phyloP scores from a whole-genome alignment of 2,113 vertebrate genomes.

The Crotalus helleri region DNA sequence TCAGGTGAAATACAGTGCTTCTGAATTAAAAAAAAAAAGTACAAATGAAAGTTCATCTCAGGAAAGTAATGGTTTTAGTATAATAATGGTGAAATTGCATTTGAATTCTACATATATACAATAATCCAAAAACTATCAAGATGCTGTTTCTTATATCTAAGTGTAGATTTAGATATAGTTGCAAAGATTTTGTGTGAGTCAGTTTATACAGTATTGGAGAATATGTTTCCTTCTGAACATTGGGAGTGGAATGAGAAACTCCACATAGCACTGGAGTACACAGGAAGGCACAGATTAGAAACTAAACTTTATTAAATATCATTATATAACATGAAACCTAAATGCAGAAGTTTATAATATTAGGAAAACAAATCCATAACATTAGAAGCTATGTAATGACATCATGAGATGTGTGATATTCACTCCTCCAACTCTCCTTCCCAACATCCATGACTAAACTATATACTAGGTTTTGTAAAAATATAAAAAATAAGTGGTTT shows the following conservation, averaged over 20 bases:
- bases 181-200: no score
- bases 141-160: no score
- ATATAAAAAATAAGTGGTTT: not conserved
- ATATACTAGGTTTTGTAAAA: not conserved
- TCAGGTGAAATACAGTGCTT: not conserved
- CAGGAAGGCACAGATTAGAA: not conserved
- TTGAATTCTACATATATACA: not conserved
- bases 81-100: not conserved
- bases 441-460: not conserved
- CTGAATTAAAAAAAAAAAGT: not conserved
- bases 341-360: not conserved
- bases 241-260: no score
- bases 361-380: not conserved
- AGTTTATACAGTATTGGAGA: no score
- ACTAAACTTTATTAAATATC: not conserved
- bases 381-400: not conserved
- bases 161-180: no score
- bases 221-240: no score
- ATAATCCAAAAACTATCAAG: not conserved
- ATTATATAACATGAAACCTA: not conserved
- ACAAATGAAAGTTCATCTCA: not conserved
- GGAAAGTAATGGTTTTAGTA: not conserved
- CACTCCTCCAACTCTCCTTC: not conserved
- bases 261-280: not conserved
- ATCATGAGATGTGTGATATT: not conserved